Conservation (phyloP, 1,140 invertebrate genomes). For the Temnothorax nylanderi region DNA sequence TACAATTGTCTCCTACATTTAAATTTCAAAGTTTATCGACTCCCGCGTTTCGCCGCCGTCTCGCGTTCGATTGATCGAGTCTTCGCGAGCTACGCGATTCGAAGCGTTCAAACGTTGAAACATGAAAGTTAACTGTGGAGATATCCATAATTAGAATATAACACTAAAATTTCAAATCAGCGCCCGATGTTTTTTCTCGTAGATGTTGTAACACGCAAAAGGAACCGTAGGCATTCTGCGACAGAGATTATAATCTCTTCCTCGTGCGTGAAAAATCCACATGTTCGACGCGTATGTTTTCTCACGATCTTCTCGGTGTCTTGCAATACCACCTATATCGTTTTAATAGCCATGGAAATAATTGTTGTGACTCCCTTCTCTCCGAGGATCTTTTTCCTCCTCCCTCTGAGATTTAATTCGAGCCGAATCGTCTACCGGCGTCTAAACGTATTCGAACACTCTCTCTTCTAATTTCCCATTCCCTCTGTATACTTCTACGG, state of each 20-base stretch:
- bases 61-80: neutral
- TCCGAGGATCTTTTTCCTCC: slow-evolving; percentile 8
- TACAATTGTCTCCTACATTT: slow-evolving; percentile 8
- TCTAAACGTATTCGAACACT: slow-evolving; percentile 19
- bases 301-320: slow-evolving; percentile 53
- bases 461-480: neutral
- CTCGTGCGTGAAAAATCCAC: slow-evolving; percentile 33
- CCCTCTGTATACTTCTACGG: neutral
- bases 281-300: slow-evolving; percentile 38
- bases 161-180: slow-evolving; percentile 46
- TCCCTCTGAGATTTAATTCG: slow-evolving; percentile 18
- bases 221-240: slow-evolving; percentile 45
- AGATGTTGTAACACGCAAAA: slow-evolving; percentile 26
- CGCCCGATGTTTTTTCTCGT: slow-evolving; percentile 66
- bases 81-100: slow-evolving; percentile 60
- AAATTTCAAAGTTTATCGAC: neutral
- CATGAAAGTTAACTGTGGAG: slow-evolving; percentile 48
- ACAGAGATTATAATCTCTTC: slow-evolving; percentile 40
- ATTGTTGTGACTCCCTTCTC: neutral
- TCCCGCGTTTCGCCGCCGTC: neutral
- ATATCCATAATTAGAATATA: slow-evolving; percentile 39
- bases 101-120: slow-evolving; percentile 29
- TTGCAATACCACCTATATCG: slow-evolving; percentile 14
- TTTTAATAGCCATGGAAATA: slow-evolving; percentile 32
- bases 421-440: slow-evolving; percentile 11